Evolutionary conservation across 2,888 invertebrate species (phyloP).

Genomic region (Stomorhina lunata): DNA sequence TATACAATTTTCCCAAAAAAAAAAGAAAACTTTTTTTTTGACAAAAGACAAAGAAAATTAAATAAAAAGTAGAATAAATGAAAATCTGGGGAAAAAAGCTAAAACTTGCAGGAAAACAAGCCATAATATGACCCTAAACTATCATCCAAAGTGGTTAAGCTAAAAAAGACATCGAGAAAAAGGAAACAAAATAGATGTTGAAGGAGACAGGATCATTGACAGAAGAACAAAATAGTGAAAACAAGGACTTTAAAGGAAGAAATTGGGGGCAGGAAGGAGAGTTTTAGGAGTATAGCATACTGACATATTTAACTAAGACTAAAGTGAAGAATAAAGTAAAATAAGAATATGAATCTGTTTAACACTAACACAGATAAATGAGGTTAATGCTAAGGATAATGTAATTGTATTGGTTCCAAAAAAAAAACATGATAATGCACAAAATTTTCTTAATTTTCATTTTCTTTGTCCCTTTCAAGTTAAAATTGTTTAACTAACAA

Average conservation of each 20-base stretch:
- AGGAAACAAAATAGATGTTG: too few species aligned
- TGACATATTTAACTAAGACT: constrained; percentile 37
- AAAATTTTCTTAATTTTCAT: too few species aligned
- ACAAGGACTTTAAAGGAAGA: neutral
- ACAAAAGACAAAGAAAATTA: neutral
- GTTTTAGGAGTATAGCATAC: neutral
- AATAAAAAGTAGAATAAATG: neutral
- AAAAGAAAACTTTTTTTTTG: constrained; percentile 29
- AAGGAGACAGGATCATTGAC: constrained; percentile 45
- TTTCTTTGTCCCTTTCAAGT: too few species aligned
- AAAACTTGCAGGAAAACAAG: constrained; percentile 15
- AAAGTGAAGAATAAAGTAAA: constrained; percentile 35
- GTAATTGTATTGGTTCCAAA: too few species aligned
- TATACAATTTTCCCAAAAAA: constrained; percentile 25
- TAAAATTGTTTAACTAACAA: neutral
- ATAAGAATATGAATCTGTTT: too few species aligned
- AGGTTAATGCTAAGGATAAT: too few species aligned
- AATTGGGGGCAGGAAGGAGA: neutral
- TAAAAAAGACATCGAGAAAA: constrained; percentile 30
- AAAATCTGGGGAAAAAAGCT: neutral
- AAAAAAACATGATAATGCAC: too few species aligned
- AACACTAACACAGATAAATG: too few species aligned
- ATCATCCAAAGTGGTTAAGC: constrained; percentile 55
- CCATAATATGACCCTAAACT: constrained; percentile 52
- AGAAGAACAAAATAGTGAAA: neutral